Evolutionary conservation across 2,888 invertebrate genomes (phyloP).

Genomic region (Choreutis nemorana): DNA sequence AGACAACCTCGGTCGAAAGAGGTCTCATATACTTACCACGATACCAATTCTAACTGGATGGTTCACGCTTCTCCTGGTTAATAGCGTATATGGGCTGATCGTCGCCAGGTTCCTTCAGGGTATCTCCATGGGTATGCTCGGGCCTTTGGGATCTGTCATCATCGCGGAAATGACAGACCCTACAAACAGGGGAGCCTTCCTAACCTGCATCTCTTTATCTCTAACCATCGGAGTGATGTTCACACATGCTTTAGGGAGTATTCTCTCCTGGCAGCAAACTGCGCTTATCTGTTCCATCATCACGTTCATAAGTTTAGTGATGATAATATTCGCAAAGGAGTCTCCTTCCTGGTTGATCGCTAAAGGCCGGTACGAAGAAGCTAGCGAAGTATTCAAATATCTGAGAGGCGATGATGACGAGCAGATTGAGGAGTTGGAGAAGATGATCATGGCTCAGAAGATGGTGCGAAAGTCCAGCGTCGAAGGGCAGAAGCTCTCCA

Average conservation of each 20-base stretch:
- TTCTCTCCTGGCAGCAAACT: conserved; percentile 65
- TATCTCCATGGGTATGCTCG: conserved; percentile 63
- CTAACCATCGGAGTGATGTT: conserved; percentile 69
- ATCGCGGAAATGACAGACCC: conserved; percentile 69
- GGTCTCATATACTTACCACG: conserved; percentile 58
- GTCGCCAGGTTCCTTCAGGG: conserved; percentile 62
- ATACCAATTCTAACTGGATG: conserved; percentile 66
- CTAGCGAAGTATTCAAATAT: conserved; percentile 63
- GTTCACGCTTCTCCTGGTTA: conserved; percentile 59
- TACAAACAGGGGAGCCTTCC: conserved; percentile 67
- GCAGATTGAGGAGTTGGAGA: conserved; percentile 47
- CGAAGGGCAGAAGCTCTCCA: conserved; percentile 22
- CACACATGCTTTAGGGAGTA: conserved; percentile 69
- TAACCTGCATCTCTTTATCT: conserved; percentile 67
- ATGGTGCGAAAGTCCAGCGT: conserved; percentile 36
- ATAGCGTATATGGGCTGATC: conserved; percentile 46
- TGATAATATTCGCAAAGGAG: conserved; percentile 68
- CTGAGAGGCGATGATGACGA: conserved; percentile 56
- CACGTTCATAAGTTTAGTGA: conserved; percentile 53
- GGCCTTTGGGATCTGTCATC: conserved; percentile 62
- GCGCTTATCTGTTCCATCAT: conserved; percentile 59
- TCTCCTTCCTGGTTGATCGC: conserved; percentile 73
- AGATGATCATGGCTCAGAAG: conserved; percentile 48
- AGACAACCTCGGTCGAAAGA: conserved; percentile 65
- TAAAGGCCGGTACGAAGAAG: conserved; percentile 63